phyloP scores from a whole-genome alignment of 2,797 vertebrate genomes.

The Naso thynnoides region DNA sequence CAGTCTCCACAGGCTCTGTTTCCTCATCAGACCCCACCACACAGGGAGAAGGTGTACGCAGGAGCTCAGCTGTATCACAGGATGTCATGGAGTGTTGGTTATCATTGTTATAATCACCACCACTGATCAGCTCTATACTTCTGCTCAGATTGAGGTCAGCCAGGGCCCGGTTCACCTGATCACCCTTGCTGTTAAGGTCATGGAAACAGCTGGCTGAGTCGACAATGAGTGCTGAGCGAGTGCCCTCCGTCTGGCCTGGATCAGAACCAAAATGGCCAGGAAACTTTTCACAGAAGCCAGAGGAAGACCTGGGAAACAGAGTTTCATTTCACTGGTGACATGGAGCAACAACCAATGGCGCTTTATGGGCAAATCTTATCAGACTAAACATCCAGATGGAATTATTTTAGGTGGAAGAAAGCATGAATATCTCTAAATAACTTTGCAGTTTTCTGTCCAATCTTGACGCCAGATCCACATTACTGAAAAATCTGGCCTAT shows the following conservation, averaged over 20 bases:
- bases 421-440: background rate
- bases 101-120: background rate
- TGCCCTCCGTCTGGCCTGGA: conserved; percentile 61
- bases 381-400: background rate
- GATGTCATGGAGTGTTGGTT: conserved; percentile 62
- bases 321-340: background rate
- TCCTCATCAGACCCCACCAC: conserved; percentile 64
- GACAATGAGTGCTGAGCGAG: conserved; percentile 38
- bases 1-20: background rate
- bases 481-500: background rate
- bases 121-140: conserved; percentile 58
- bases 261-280: conserved; percentile 64
- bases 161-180: conserved; percentile 76
- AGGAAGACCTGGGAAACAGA: conserved; percentile 77
- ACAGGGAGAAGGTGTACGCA: conserved; percentile 65
- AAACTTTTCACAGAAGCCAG: conserved; percentile 85
- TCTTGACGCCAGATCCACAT: background rate
- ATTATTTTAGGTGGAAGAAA: background rate
- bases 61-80: conserved; percentile 73
- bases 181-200: conserved; percentile 81
- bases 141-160: conserved; percentile 78
- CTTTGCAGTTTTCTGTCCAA: background rate
- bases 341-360: background rate
- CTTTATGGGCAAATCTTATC: background rate
- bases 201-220: conserved; percentile 82